These are phyloP conservation scores for Saxicola maurus DNA, from an alignment of 2,797 vertebrate species.

Conservation along the genomic window DNA sequence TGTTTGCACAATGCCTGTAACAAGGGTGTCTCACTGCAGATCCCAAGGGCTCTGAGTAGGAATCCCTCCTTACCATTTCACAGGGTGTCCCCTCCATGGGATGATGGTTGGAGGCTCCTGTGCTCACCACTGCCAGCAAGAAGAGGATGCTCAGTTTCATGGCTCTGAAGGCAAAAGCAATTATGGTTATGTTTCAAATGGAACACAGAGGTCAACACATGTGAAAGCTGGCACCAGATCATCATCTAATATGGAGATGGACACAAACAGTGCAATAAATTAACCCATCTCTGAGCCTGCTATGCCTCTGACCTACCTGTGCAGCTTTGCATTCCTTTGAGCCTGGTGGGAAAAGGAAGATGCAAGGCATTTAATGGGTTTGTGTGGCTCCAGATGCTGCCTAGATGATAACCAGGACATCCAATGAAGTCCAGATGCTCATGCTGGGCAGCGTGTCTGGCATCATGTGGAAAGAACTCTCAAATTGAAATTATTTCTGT, in stretches of 20 bases:
- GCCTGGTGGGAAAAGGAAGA: neutral
- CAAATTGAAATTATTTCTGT: neutral
- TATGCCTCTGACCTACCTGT: fast-evolving
- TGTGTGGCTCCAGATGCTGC: neutral
- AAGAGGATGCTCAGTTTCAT: conserved; percentile 82
- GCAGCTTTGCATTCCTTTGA: neutral
- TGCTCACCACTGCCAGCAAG: conserved; percentile 73
- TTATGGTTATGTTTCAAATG: neutral
- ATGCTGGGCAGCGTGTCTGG: neutral
- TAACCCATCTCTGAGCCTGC: neutral
- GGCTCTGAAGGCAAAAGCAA: conserved; percentile 69
- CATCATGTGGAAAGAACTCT: neutral
- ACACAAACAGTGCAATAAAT: neutral
- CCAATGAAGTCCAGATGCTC: neutral
- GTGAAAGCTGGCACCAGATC: neutral
- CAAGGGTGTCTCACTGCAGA: neutral
- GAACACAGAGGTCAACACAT: fast-evolving
- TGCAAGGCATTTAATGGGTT: neutral
- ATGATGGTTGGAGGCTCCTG: conserved; percentile 59
- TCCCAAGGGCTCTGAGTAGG: neutral
- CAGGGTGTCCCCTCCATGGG: conserved; percentile 69
- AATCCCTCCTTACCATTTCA: conserved; percentile 77
- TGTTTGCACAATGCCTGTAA: neutral
- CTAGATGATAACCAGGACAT: no score
- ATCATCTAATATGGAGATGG: neutral